Base-by-base conservation (phyloP, 2,797 vertebrate species). In the Tympanoctomys barrerae region DNA sequence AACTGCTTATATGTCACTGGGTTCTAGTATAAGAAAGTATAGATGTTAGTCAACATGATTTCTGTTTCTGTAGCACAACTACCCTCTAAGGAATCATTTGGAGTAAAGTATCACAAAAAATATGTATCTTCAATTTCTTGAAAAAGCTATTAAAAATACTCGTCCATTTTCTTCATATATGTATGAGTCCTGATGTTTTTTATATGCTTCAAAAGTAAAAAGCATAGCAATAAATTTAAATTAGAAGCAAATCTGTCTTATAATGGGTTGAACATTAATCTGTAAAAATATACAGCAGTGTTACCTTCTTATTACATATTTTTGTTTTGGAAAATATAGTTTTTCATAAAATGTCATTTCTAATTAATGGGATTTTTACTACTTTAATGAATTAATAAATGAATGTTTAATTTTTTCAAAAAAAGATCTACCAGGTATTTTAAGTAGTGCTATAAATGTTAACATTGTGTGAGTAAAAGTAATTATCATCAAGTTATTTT, bases 401-500 rank as follows among this genome's bases (percentile, higher is more conserved):
- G 31, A 36, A 70, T 19, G n/a, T n/a, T 68, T 28, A 9, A 26
- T 28, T 62, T 68, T 66, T 33, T 14, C 31, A 66, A 66, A 68
- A 68, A 93, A 90, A 91, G 18, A 24, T 66, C 8, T 75, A 26
- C 64, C 57, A 66, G 68, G 7, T 89, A 57, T 93, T 89, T 95
- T 93, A 91, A 81, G 46, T 93, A 73, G 26, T 90, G 26, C 70
- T 88, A 3, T 89, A 87, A 96, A 94, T 87, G 18, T 49, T 1
- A 10, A 28, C 26, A 1, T 89, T 87, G 13, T 66, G 4, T 79
- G 42, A 80, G 42, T 82, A 83, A 57, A 12, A 83, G 4, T 49
- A 28, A 9, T 92, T 13, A 94, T 75, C 22, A 57, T 89, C 91
- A 87, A 85, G 19, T 94, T 91, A 93, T 87, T 42, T 93, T 94